These are phyloP conservation scores for Octodonta nipae DNA, from an alignment of 2,888 invertebrate genomes.

Conservation along the genomic window DNA sequence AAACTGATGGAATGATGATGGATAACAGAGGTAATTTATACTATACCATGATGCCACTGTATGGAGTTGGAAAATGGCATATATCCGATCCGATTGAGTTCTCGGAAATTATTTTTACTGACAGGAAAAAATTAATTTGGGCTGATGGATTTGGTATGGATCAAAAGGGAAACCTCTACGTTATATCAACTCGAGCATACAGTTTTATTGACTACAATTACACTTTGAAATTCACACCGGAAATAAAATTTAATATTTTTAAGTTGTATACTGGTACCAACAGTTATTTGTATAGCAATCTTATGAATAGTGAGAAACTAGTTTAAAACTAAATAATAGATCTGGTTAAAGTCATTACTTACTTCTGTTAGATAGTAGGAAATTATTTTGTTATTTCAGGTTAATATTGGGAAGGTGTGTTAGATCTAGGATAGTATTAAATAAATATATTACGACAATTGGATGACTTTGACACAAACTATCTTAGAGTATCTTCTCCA, in stretches of 20 bases:
- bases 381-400: no score
- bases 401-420: no score
- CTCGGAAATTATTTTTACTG: conserved; percentile 38
- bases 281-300: background rate
- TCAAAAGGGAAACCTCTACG: conserved; percentile 49
- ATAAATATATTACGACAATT: no score
- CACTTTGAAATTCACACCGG: conserved; percentile 9
- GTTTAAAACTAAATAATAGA: no score
- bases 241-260: conserved; percentile 18
- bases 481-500: no score
- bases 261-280: conserved; percentile 7
- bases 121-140: conserved; percentile 54
- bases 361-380: no score
- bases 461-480: no score
- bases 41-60: conserved; percentile 52
- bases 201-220: conserved; percentile 14
- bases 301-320: no score
- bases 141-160: conserved; percentile 56
- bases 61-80: conserved; percentile 59
- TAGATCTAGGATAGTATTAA: no score
- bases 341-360: no score
- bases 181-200: conserved; percentile 41
- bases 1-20: conserved; percentile 58
- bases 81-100: conserved; percentile 41
- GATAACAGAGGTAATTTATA: conserved; percentile 52